Evolutionary conservation across 2,113 vertebrate genomes (phyloP).

Genomic region (Pantherophis guttatus): DNA sequence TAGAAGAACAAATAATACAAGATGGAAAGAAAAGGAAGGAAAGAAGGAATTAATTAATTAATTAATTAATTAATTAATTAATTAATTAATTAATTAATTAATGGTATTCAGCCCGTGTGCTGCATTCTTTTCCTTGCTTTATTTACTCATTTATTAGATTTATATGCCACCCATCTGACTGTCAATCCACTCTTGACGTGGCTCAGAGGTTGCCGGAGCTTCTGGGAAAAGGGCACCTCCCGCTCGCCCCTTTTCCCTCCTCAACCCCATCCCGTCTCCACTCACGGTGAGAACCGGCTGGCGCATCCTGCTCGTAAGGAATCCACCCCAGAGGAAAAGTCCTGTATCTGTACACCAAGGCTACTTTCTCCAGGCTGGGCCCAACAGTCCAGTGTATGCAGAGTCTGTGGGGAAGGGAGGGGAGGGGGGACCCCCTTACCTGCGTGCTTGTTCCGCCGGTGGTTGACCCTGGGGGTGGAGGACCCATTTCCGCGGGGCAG

Average conservation of each 20-base stretch:
- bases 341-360: neutral
- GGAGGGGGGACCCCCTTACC: constrained; percentile 66
- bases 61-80: no score
- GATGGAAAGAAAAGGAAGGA: no score
- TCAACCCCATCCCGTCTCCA: no score
- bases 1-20: no score
- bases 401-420: neutral
- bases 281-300: no score
- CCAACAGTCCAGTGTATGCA: neutral
- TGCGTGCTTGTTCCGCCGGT: constrained; percentile 92
- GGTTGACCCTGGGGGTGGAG: constrained; percentile 80
- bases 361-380: neutral
- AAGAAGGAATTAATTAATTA: no score
- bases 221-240: neutral
- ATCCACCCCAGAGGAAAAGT: neutral
- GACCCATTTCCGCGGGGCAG: constrained; percentile 91
- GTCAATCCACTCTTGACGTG: neutral
- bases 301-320: neutral
- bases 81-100: no score
- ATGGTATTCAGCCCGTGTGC: no score
- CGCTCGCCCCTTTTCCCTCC: neutral
- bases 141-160: neutral
- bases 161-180: neutral
- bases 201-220: neutral
- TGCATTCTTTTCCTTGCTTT: neutral